These are phyloP conservation scores for Notodonta dromedarius DNA, from an alignment of 2,888 invertebrate genomes.

Conservation along the genomic window DNA sequence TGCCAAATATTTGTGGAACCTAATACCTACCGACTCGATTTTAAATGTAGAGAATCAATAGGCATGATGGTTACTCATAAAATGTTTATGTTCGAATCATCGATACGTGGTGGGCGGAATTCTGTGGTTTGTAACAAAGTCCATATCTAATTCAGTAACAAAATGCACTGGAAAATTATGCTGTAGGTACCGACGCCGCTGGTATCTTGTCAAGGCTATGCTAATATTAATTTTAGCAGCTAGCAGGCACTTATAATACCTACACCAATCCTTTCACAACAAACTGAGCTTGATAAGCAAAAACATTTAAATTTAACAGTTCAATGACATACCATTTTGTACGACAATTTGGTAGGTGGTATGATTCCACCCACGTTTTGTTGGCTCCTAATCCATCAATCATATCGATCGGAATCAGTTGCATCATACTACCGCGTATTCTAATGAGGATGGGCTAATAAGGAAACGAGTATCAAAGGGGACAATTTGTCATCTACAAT, in stretches of 20 bases:
- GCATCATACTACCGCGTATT: neutral
- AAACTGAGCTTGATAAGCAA: neutral
- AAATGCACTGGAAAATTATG: no score
- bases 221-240: neutral
- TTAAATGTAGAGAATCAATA: neutral
- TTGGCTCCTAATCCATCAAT: neutral
- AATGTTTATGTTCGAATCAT: neutral
- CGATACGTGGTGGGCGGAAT: neutral
- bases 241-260: neutral
- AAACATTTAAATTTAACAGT: neutral
- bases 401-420: neutral
- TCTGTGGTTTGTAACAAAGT: neutral
- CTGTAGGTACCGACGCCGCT: no score
- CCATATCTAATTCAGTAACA: neutral
- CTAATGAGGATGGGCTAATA: neutral
- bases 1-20: constrained; percentile 44
- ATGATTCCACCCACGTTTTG: neutral
- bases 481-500: constrained; percentile 1
- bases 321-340: neutral
- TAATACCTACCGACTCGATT: constrained; percentile 26
- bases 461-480: neutral
- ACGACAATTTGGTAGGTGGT: neutral
- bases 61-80: neutral
- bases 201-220: neutral
- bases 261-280: neutral